phyloP scores from a whole-genome alignment of 2,113 vertebrate species.

The Buteo buteo region DNA sequence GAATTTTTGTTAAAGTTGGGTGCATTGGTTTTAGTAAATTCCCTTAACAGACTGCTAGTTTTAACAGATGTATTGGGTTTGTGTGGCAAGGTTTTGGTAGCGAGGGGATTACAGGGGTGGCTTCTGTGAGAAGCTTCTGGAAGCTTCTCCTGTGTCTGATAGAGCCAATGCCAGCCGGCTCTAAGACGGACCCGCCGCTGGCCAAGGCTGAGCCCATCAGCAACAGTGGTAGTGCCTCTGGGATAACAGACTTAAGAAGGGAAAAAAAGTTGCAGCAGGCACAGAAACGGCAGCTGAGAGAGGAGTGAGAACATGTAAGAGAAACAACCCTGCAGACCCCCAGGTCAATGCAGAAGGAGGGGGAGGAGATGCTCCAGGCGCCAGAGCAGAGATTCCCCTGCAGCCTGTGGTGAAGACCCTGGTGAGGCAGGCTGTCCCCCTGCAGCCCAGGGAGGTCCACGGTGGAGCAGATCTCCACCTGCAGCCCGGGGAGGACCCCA shows the following conservation, averaged over 20 bases:
- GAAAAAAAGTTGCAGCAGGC: neutral
- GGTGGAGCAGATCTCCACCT: neutral
- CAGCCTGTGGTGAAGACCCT: accelerated
- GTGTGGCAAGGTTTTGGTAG: neutral
- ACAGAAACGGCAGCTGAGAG: neutral
- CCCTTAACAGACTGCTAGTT: neutral
- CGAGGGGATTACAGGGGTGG: neutral
- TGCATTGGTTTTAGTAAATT: neutral
- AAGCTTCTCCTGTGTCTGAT: accelerated
- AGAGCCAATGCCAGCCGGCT: neutral
- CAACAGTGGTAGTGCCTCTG: accelerated
- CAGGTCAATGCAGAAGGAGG: neutral
- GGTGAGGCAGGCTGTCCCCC: too few species aligned
- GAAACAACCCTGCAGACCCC: neutral
- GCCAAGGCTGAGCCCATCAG: neutral
- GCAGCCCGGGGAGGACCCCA: too few species aligned
- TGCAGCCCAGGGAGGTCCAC: neutral
- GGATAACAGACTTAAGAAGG: neutral
- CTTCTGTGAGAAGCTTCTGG: neutral
- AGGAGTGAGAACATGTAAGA: neutral
- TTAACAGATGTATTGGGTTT: neutral
- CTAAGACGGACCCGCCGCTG: accelerated
- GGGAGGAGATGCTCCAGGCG: accelerated
- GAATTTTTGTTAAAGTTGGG: neutral
- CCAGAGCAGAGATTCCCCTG: neutral